Percentiles rank a stretch among this genome's conserved stretches.
phyloP scores from a whole-genome alignment of 2,113 vertebrate genomes.

The Paradoxurus hermaphroditus region DNA sequence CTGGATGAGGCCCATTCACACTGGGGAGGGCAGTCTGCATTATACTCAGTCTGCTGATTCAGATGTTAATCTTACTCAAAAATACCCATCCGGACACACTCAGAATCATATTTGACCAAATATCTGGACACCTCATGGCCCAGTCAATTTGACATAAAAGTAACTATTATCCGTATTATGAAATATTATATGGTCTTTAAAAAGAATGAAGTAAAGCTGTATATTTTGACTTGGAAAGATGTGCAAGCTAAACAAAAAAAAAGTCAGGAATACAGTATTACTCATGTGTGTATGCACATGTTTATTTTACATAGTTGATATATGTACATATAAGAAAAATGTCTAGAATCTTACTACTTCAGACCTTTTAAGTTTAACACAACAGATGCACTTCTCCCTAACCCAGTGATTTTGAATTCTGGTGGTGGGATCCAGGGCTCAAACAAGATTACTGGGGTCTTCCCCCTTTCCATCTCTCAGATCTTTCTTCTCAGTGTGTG shows the following conservation, averaged over 20 bases:
- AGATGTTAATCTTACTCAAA: not conserved
- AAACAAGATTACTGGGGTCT: not conserved
- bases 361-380: not conserved
- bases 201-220: not conserved
- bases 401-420: not conserved
- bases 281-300: not conserved
- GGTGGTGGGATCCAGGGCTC: not conserved
- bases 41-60: not conserved
- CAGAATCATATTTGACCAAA: not conserved
- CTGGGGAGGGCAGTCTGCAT: not conserved
- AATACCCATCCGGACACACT: not conserved
- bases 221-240: not conserved
- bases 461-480: not conserved
- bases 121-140: not conserved
- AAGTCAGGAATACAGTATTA: not conserved
- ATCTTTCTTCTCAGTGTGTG: not conserved
- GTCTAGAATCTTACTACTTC: not conserved
- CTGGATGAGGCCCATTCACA: not conserved
- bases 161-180: not conserved
- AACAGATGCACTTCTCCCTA: not conserved
- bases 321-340: not conserved
- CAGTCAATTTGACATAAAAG: not conserved
- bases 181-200: not conserved
- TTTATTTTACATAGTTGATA: not conserved
- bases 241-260: not conserved